Conservation (phyloP, 2,113 vertebrate genomes). For the Microcebus lehilahytsara region DNA sequence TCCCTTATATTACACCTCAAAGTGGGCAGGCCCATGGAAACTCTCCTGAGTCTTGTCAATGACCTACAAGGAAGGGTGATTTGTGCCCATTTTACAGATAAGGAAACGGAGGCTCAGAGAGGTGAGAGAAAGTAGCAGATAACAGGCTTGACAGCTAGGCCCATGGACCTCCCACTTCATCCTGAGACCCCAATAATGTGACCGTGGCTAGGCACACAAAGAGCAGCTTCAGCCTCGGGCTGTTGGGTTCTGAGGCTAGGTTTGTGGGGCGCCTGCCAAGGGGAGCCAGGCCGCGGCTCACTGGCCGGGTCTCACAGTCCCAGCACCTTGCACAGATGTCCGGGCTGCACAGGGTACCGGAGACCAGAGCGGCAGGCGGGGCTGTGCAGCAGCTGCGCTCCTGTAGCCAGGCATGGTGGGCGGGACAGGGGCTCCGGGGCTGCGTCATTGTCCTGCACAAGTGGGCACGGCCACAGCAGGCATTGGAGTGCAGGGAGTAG, state of each 20-base stretch:
- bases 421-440: rapidly evolving
- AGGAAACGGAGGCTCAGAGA: not conserved
- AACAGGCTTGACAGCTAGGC: no score
- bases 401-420: rapidly evolving
- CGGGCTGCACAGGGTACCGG: not conserved
- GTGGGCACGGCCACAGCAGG: rapidly evolving
- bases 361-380: rapidly evolving
- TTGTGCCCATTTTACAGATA: not conserved
- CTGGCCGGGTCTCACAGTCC: rapidly evolving
- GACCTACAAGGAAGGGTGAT: rapidly evolving
- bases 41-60: not conserved
- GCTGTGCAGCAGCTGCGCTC: not conserved
- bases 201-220: rapidly evolving
- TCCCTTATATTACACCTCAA: not conserved
- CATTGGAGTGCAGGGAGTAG: rapidly evolving
- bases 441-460: rapidly evolving
- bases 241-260: not conserved
- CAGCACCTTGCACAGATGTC: not conserved
- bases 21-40: not conserved
- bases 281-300: rapidly evolving
- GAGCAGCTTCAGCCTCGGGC: rapidly evolving
- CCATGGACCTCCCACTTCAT: rapidly evolving
- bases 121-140: not conserved
- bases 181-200: rapidly evolving
- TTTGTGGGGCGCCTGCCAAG: no score